Conservation (phyloP, 2,797 vertebrate species). For the Aldrovandia affinis region DNA sequence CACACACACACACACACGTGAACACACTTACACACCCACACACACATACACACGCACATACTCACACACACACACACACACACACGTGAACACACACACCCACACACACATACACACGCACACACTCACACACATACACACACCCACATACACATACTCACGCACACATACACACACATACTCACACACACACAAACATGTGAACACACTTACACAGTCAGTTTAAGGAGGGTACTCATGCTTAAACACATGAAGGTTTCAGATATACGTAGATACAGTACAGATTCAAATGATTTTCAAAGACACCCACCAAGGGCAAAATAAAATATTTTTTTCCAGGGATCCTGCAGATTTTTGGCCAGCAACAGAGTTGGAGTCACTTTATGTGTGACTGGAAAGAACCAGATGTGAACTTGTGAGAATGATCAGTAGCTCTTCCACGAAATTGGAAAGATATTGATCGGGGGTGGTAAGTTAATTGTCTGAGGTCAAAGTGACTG, state of each 20-base stretch:
- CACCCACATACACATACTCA: too few species aligned
- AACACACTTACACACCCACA: too few species aligned
- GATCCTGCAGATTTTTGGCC: neutral
- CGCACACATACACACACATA: too few species aligned
- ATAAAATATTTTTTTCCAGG: neutral
- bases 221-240: neutral
- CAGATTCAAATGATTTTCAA: neutral
- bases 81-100: too few species aligned
- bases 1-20: neutral
- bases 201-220: too few species aligned
- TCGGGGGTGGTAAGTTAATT: neutral
- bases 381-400: neutral
- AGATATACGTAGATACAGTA: neutral
- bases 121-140: too few species aligned
- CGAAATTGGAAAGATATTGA: constrained; percentile 9
- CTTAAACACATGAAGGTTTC: neutral
- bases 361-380: neutral
- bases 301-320: neutral
- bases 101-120: too few species aligned
- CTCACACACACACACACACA: too few species aligned
- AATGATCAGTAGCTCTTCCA: neutral
- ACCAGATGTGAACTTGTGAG: neutral
- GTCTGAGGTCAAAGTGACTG: neutral
- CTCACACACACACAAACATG: too few species aligned
- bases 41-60: too few species aligned